Evolutionary conservation across 2,113 vertebrate species (phyloP).

Genomic region (Carassius auratus): DNA sequence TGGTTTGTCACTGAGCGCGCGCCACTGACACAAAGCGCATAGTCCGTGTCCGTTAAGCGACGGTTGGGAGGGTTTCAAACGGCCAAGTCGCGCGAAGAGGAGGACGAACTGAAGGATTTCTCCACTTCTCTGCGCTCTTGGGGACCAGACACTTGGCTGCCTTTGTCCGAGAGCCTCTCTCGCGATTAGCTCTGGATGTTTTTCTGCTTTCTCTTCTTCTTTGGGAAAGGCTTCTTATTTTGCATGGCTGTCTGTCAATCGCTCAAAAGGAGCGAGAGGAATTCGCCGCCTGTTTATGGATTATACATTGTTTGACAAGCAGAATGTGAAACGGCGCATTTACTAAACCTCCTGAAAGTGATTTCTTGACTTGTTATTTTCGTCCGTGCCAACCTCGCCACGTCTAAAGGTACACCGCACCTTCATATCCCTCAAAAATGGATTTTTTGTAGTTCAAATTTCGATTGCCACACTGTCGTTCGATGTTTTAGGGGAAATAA

Average conservation of each 20-base stretch:
- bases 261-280: constrained; percentile 68
- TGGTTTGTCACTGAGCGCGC: constrained; percentile 62
- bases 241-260: constrained; percentile 74
- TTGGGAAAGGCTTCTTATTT: constrained; percentile 67
- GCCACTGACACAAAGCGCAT: constrained; percentile 56
- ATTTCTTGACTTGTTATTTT: constrained; percentile 65
- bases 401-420: constrained; percentile 70
- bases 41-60: constrained; percentile 54
- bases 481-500: constrained; percentile 3
- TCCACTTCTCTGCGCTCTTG: constrained; percentile 56
- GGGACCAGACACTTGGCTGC: constrained; percentile 76
- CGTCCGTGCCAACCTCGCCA: constrained; percentile 60
- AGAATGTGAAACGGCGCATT: constrained; percentile 74
- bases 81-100: constrained; percentile 50
- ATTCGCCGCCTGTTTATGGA: constrained; percentile 73
- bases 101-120: constrained; percentile 57
- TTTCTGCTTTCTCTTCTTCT: constrained; percentile 30
- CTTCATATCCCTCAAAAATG: background rate
- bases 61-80: constrained; percentile 65
- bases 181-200: constrained; percentile 63
- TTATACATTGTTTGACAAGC: constrained; percentile 71
- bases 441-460: background rate
- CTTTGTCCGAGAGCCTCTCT: constrained; percentile 82
- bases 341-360: constrained; percentile 66
- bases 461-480: background rate